Percentiles rank a stretch among this genome's conserved stretches.
These are phyloP conservation scores for Sebastes iracundus DNA, from an alignment of 2,797 vertebrate genomes.

Conservation along the genomic window DNA sequence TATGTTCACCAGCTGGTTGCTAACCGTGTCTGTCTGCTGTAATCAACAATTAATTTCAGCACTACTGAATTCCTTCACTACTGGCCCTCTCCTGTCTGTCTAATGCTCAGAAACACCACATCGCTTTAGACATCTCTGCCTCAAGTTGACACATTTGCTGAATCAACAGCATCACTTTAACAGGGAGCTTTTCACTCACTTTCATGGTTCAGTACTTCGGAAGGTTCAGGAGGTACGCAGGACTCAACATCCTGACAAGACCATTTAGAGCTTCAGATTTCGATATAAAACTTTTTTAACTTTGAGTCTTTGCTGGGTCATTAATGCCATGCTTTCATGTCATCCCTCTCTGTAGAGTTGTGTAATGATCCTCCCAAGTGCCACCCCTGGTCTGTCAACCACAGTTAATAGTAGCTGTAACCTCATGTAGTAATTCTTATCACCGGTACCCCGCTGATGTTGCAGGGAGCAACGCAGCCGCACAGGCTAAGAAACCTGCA, in stretches of 20 bases:
- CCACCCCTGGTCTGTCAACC: conserved; percentile 31
- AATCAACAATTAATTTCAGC: not conserved
- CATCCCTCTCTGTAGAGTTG: not conserved
- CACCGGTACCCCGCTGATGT: conserved; percentile 4
- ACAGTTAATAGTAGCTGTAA: conserved; percentile 45
- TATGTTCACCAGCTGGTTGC: not conserved
- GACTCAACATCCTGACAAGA: not conserved
- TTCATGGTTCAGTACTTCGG: not conserved
- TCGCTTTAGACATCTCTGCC: not conserved
- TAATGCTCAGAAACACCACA: not conserved
- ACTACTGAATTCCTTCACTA: not conserved
- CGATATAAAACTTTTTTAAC: not conserved
- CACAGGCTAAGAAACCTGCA: conserved; percentile 32
- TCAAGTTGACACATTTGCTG: not conserved
- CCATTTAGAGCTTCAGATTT: not conserved
- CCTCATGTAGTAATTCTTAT: conserved; percentile 44
- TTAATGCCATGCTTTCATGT: conserved; percentile 1
- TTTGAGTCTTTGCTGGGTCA: not conserved
- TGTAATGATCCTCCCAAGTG: conserved; percentile 5
- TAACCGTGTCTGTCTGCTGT: not conserved
- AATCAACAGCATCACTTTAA: conserved; percentile 4
- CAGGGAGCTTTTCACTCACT: not conserved
- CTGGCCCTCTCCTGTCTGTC: not conserved
- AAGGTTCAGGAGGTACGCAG: not conserved
- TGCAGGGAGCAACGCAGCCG: conserved; percentile 12